These are phyloP conservation scores for Phrynocephalus guinanensis DNA, from an alignment of 2,797 vertebrate genomes.

Conservation along the genomic window DNA sequence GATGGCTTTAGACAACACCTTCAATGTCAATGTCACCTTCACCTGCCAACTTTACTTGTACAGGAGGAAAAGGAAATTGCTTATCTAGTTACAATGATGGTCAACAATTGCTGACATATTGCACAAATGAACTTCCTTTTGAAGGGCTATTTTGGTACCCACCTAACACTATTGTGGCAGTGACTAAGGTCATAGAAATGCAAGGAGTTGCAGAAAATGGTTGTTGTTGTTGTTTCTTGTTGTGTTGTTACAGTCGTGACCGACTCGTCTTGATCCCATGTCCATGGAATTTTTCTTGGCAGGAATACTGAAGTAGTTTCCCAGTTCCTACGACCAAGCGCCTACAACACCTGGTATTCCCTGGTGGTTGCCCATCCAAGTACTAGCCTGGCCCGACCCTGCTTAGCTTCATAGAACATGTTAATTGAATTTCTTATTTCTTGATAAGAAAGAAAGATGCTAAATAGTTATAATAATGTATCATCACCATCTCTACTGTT, in stretches of 20 bases:
- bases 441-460: not conserved
- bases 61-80: not conserved
- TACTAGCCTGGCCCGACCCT: too few relatives aligned
- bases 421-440: constrained; percentile 29
- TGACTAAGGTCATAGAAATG: not conserved
- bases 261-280: too few relatives aligned
- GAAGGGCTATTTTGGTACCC: not conserved
- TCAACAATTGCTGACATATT: not conserved
- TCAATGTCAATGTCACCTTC: too few relatives aligned
- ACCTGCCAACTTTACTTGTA: too few relatives aligned
- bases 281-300: too few relatives aligned
- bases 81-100: not conserved
- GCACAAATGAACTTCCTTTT: not conserved
- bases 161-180: constrained; percentile 19
- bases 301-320: too few relatives aligned
- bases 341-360: too few relatives aligned
- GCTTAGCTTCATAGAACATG: constrained; percentile 15
- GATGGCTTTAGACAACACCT: too few relatives aligned
- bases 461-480: constrained; percentile 60
- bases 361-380: too few relatives aligned
- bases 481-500: constrained; percentile 65
- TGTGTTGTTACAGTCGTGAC: too few relatives aligned
- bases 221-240: too few relatives aligned
- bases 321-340: too few relatives aligned
- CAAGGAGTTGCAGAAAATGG: constrained; percentile 23